Evolutionary conservation across 2,888 invertebrate genomes (phyloP).

Genomic region (Agrotis segetum): DNA sequence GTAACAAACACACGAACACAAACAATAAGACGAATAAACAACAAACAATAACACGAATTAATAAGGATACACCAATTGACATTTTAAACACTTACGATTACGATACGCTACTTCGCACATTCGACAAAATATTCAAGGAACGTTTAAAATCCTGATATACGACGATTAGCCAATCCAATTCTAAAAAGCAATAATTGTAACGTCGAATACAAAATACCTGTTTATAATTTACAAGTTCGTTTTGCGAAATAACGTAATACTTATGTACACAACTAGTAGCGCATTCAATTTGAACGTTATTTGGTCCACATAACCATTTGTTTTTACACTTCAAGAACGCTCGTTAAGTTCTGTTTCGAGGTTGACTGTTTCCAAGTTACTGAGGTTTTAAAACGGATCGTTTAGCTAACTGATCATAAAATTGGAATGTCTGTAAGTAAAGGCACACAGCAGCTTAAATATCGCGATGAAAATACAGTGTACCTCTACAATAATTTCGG

Average conservation of each 20-base stretch:
- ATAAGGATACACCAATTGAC: conserved; percentile 7
- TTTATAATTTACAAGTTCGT: conserved; percentile 63
- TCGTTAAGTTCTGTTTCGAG: conserved; percentile 45
- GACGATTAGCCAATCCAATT: conserved; percentile 59
- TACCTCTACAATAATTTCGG: not conserved
- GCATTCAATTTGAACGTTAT: conserved; percentile 60
- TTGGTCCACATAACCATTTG: conserved; percentile 52
- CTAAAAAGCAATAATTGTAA: conserved; percentile 63
- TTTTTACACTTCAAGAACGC: conserved; percentile 45
- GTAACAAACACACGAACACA: no score
- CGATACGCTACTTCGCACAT: not conserved
- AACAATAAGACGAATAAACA: no score
- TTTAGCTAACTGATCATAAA: conserved; percentile 19
- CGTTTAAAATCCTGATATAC: conserved; percentile 34
- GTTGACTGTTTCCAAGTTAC: conserved; percentile 30
- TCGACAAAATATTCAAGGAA: conserved; percentile 46
- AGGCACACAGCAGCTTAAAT: not conserved
- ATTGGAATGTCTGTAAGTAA: not conserved
- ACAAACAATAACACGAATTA: no score
- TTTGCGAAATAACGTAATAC: conserved; percentile 62
- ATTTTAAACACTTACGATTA: conserved; percentile 22
- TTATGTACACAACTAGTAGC: conserved; percentile 29
- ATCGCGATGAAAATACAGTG: not conserved
- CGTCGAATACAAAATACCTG: conserved; percentile 65
- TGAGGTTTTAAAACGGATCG: conserved; percentile 26